Evolutionary conservation across 2,888 invertebrate species (phyloP).

Genomic region (Limnephilus lunatus): DNA sequence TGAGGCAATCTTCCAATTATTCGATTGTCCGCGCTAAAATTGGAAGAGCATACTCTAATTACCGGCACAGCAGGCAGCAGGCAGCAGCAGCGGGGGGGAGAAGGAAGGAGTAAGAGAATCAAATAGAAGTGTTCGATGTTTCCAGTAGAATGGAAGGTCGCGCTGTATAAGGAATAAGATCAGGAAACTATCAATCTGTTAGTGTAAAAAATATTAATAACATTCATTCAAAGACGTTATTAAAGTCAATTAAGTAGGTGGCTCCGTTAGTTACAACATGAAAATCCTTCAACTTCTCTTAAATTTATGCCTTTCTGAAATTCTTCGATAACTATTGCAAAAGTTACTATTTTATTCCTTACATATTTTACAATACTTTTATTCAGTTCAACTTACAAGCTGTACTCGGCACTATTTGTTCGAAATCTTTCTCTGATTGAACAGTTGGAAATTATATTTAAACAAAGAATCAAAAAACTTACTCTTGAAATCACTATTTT

Average conservation of each 20-base stretch:
- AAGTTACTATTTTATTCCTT: too few relatives aligned
- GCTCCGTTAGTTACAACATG: neutral
- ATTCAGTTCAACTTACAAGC: too few relatives aligned
- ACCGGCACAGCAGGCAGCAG: neutral
- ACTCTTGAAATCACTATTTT: too few relatives aligned
- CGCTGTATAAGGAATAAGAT: neutral
- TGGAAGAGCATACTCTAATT: neutral
- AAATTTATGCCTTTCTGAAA: too few relatives aligned
- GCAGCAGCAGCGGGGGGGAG: neutral
- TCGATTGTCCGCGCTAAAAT: neutral
- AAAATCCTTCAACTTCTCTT: neutral
- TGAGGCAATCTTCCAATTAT: neutral
- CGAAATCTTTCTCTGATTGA: too few relatives aligned
- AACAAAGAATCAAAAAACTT: too few relatives aligned
- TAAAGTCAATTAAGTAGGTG: neutral
- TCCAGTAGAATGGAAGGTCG: neutral
- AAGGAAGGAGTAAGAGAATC: neutral
- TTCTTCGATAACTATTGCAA: too few relatives aligned
- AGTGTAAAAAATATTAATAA: neutral
- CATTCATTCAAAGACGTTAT: neutral
- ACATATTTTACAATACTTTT: too few relatives aligned
- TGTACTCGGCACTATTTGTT: too few relatives aligned
- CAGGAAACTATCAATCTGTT: neutral
- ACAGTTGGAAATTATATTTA: too few relatives aligned
- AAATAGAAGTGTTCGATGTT: neutral